A percentile compares a stretch with the other conserved stretches of the same genome.
phyloP scores from a whole-genome alignment of 2,797 vertebrate species.

The Podargus strigoides region DNA sequence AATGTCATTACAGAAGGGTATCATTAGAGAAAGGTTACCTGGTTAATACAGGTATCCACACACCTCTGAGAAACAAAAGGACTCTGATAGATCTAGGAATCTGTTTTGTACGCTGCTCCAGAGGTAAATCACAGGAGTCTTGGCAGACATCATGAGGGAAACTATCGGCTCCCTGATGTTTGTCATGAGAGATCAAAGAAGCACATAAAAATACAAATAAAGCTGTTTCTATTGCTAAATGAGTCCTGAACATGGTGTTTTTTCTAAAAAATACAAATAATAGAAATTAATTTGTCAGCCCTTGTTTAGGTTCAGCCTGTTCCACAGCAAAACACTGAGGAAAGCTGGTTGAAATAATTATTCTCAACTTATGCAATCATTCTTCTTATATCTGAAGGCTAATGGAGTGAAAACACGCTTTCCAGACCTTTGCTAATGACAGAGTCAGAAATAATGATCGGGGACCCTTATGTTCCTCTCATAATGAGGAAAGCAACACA shows the following conservation, averaged over 20 bases:
- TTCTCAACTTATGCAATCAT: conserved; percentile 71
- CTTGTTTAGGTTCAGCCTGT: conserved; percentile 15
- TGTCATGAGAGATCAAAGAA: background rate
- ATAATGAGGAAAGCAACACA: conserved; percentile 55
- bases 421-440: conserved; percentile 65
- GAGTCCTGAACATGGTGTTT: conserved; percentile 20
- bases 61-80: background rate
- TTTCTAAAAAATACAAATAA: conserved; percentile 71
- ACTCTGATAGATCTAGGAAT: background rate
- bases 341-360: conserved; percentile 77
- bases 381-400: conserved; percentile 75
- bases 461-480: conserved; percentile 50
- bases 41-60: background rate
- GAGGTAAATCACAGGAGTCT: background rate
- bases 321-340: conserved; percentile 39
- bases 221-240: conserved; percentile 42
- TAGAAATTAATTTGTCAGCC: conserved; percentile 75
- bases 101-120: background rate
- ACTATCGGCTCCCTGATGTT: background rate
- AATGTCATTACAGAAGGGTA: background rate
- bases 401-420: conserved; percentile 72
- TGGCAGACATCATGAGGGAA: background rate
- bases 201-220: conserved; percentile 13
- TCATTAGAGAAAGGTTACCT: background rate
- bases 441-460: conserved; percentile 51